Percentiles rank a stretch among this genome's conserved stretches.
These are phyloP conservation scores for Unio delphinus DNA, from an alignment of 2,888 invertebrate genomes.

Conservation along the genomic window DNA sequence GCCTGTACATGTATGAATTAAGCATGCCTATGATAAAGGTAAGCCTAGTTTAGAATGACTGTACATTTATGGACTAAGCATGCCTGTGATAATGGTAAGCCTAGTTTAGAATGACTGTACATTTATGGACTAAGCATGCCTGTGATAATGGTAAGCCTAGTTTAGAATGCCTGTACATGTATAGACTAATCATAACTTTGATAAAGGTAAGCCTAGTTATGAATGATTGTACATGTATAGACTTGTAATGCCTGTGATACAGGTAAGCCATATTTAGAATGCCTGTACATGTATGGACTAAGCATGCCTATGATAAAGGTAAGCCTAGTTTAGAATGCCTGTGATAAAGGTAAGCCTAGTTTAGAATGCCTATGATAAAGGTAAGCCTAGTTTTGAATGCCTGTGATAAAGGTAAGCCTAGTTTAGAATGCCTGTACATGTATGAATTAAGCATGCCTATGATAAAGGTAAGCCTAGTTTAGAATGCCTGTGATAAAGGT, in stretches of 20 bases:
- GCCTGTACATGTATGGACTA: neutral
- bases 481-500: neutral
- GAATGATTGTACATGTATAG: too few species aligned
- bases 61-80: neutral
- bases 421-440: neutral
- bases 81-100: slow-evolving; percentile 8
- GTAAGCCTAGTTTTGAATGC: neutral
- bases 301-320: neutral
- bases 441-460: neutral
- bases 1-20: too few species aligned
- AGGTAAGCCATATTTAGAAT: neutral
- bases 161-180: neutral
- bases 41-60: too few species aligned
- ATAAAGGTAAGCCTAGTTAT: too few species aligned
- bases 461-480: slow-evolving; percentile 2
- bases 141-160: neutral
- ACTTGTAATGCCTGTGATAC: too few species aligned
- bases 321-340: neutral
- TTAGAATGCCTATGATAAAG: neutral
- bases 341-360: too few species aligned
- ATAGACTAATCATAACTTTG: too few species aligned
- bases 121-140: too few species aligned
- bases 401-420: slow-evolving; percentile 2
- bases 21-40: too few species aligned
- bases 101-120: neutral